Base-by-base conservation (phyloP, 2,888 invertebrate species). In the Drosophila anomelani region DNA sequence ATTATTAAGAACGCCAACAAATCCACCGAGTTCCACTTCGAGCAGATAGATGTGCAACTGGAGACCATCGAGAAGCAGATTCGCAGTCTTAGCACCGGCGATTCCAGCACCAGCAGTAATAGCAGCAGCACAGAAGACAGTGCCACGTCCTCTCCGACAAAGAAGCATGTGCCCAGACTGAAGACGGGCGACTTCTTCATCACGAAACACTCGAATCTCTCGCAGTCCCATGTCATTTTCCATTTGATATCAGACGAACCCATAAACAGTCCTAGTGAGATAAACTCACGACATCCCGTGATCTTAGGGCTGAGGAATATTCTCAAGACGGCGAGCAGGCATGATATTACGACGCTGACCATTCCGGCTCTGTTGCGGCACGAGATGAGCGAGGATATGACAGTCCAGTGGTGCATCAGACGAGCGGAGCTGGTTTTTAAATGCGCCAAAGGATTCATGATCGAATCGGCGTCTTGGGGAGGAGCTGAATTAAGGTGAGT, bases 381-480 rank as follows among this genome's bases (percentile, higher is more conserved):
- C 92, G 97, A 98, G 92, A 97, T 99, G 95, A 95, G 97, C 0
- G 99, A 99, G 96, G 97, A 97, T 91, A 97, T 98, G 97, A 99
- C 98, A 0, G 96, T 98, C 59, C 95, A 96, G 39, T 99, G 99
- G 99, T 99, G 99, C 93, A 95, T 97, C 90, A 96, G 98, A 88
- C 94, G 99, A 86, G 99, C 99, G 1, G 99, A 99, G 93, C 94
- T 99, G 77, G 97, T 99, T 69, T 98, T 99, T 90, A 99, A 99
- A 93, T 99, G 99, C 93, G 97, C 98, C 59, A 99, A 99, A 93
- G 99, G 99, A 4, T 99, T 99, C 93, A 97, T 99, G 97, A 98
- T 99, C 93, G 99, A 99, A 94, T 97, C 98, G 94, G 96, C 97
- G 10, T 97, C 98, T 1, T 96, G 98, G 95, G 97, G 97, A 74